These are phyloP conservation scores for Centroberyx gerrardi DNA, from an alignment of 2,797 vertebrate species.

Conservation along the genomic window DNA sequence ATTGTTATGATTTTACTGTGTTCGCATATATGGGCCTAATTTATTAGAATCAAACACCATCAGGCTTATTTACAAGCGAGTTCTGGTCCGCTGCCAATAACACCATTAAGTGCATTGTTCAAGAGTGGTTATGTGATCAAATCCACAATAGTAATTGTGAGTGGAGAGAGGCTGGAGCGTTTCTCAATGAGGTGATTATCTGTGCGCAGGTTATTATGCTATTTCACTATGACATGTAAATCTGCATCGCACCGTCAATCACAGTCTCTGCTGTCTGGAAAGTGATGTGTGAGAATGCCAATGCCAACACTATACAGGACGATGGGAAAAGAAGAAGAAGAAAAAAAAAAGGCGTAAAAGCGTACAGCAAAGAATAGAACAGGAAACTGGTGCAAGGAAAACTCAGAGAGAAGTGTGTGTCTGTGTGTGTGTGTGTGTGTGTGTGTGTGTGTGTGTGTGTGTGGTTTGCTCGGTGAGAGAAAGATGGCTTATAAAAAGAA, in stretches of 20 bases:
- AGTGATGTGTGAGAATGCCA: conserved; percentile 45
- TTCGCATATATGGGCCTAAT: conserved; percentile 83
- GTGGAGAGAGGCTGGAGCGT: conserved; percentile 81
- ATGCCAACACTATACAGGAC: conserved; percentile 20
- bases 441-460: not conserved
- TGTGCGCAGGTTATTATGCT: conserved; percentile 79
- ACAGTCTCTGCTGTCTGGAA: conserved; percentile 44
- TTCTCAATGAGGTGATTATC: conserved; percentile 85
- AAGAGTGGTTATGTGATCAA: conserved; percentile 85
- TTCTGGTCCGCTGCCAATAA: conserved; percentile 85
- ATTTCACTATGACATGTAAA: conserved; percentile 75
- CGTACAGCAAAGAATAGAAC: not conserved
- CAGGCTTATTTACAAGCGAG: conserved; percentile 86
- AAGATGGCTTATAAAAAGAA: not conserved
- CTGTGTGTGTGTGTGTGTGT: not conserved
- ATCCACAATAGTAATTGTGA: conserved; percentile 87
- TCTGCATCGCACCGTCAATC: conserved; percentile 68
- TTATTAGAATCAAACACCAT: conserved; percentile 86
- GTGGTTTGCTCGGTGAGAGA: not conserved
- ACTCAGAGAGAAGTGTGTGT: not conserved
- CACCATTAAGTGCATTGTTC: conserved; percentile 87
- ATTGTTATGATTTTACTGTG: conserved; percentile 81
- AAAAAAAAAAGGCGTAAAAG: not conserved
- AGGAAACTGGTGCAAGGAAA: not conserved
- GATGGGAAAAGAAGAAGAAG: not conserved